Conservation (phyloP, 2,797 vertebrate genomes). For the Cuculus canorus region DNA sequence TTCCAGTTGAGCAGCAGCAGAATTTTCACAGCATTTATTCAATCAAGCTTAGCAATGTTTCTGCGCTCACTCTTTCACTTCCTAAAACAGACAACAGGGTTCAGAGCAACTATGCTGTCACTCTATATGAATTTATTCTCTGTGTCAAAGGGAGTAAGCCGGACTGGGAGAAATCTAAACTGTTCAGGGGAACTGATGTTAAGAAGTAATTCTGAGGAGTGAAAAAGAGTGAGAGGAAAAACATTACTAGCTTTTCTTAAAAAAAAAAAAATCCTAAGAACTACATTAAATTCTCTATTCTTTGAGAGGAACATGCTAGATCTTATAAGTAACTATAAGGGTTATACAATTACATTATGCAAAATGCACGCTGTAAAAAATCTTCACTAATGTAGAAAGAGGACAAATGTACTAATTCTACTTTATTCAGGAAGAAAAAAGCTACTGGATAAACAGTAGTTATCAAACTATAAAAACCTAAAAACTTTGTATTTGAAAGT, state of each 20-base stretch:
- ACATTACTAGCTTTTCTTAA: background rate
- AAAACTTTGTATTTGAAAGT: background rate
- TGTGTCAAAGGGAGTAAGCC: constrained; percentile 47
- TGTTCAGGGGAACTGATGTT: constrained; percentile 43
- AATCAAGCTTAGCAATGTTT: constrained; percentile 76
- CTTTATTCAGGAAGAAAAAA: background rate
- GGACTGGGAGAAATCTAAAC: constrained; percentile 58
- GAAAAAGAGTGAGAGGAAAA: background rate
- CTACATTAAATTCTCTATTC: background rate
- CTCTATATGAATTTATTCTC: constrained; percentile 52
- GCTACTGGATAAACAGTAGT: background rate
- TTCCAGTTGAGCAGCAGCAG: constrained; percentile 80
- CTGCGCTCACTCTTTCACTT: constrained; percentile 71
- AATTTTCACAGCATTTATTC: constrained; percentile 81
- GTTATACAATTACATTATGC: background rate
- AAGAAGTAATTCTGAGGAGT: constrained; percentile 23
- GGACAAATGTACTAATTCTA: background rate
- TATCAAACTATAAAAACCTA: background rate
- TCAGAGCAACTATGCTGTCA: constrained; percentile 63
- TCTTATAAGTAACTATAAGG: background rate
- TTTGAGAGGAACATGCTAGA: background rate
- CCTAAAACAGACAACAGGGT: constrained; percentile 63
- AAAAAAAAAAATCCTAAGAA: background rate
- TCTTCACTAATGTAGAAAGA: background rate
- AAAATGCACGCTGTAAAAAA: background rate